Evolutionary conservation across 2,797 vertebrate species (phyloP), one percentile per base, ranked within the genome.

Genomic region (Erpetoichthys calabaricus): DNA sequence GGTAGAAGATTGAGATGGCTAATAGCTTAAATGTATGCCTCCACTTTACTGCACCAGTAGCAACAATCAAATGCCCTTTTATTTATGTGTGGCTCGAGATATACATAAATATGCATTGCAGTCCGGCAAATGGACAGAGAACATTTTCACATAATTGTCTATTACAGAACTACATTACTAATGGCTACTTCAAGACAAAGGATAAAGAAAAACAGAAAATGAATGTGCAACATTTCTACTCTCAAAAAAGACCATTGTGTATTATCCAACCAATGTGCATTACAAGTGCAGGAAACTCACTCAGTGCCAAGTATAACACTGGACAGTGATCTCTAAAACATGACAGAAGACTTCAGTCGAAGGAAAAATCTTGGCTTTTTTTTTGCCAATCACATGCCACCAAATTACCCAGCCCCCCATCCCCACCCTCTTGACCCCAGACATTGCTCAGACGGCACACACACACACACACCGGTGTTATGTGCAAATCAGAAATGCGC

Each of bases 21-120:
- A 87, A 86, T 87, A 82, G 80, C 79, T 84, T 81, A 84, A 84
- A 85, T 83, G 82, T 82, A 86, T 85, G 83, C 77, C 79, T 79
- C 79, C 73, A 79, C 81, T 82, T 83, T 81, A 83, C 77, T 82
- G 82, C 80, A 80, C 83, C 80, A 80, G 81, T 81, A 81, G 75
- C 78, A 81, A 75, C 78, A 82, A 81, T 81, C 83, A 81, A 84
- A 84, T 76, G 76, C 73, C 73, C 66, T 4, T 68, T 56, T 66
- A 64, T 70, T 73, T 60, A 60, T 60, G 57, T 51, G 52, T 51
- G 52, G 49, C 57, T 44, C 45, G 25, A 25, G 25, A 25, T 50
- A 50, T 50, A 50, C 8, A 50, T 50, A 50, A 7, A 50, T 50
- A 50, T 50, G 2, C 25, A 25, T 25, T 25, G 25, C 25, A 25